Conservation (phyloP, 2,888 invertebrate genomes). For the Entomobrya proxima region DNA sequence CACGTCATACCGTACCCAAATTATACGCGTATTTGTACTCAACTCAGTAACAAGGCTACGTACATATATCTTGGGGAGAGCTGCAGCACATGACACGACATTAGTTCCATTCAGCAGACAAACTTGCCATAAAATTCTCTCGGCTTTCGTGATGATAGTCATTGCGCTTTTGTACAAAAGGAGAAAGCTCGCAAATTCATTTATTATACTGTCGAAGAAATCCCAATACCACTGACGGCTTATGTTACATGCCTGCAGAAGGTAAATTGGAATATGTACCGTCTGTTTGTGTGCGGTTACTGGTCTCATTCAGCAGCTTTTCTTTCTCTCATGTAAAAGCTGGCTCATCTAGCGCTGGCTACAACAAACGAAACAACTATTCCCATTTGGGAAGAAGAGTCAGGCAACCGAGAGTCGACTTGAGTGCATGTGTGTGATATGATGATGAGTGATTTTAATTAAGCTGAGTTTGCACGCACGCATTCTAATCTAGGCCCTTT, state of each 20-base stretch:
- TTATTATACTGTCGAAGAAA: conserved; percentile 61
- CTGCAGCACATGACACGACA: conserved; percentile 35
- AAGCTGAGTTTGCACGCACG: conserved; percentile 48
- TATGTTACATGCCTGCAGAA: not conserved
- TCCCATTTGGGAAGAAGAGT: conserved; percentile 57
- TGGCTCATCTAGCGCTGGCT: not conserved
- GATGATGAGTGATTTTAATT: conserved; percentile 73
- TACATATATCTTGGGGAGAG: conserved; percentile 2
- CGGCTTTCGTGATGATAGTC: conserved; percentile 45
- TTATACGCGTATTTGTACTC: not conserved
- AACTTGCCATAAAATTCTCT: conserved; percentile 48
- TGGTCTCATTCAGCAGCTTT: conserved; percentile 41
- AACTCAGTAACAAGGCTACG: conserved; percentile 9
- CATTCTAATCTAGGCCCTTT: not conserved
- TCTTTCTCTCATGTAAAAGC: not conserved
- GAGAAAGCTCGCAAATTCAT: conserved; percentile 57
- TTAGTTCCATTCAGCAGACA: conserved; percentile 56
- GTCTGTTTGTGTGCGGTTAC: not conserved
- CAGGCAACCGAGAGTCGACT: conserved; percentile 23
- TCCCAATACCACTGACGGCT: conserved; percentile 13
- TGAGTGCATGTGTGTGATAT: conserved; percentile 48
- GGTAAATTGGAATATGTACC: not conserved
- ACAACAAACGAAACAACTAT: conserved; percentile 29
- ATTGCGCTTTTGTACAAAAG: conserved; percentile 26
- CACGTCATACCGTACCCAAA: not conserved